Base-by-base conservation (phyloP, 2,888 invertebrate genomes). In the Drosophila longiperda region DNA sequence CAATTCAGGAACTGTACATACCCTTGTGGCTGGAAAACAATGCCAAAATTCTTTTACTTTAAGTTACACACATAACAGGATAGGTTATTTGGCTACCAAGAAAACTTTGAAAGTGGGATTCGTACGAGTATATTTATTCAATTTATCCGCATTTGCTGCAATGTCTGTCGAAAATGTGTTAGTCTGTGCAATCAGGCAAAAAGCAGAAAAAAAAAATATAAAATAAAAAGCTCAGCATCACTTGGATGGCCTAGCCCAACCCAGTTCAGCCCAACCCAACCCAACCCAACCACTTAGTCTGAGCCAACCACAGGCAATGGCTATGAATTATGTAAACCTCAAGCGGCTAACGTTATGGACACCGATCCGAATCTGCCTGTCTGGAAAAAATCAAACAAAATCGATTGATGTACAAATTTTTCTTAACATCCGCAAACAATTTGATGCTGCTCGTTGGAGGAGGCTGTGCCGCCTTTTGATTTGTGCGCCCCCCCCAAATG, bases 351-450 rank as follows among this genome's bases (percentile, higher is more conserved):
- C 80, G 70, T 73, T 71, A 68, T 65, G 66, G 73, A 55, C 52
- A 72, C 72, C n/a, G 36, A n/a, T 58, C 29, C 15, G 34, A 64
- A 50, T 38, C 34, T 29, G 68, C 29, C 63, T 45, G 80, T 68
- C 70, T 38, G 60, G 75, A 65, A 73, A 73, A 81, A 87, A 89
- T 87, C 89, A 83, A 88, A 84, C 83, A 83, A 87, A 89, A 87
- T 87, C 86, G 86, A 87, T 87, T 87, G 89, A 87, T 89, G 83
- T 88, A 87, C 82, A 88, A 84, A 86, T 86, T 86, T 82, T 88
- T 84, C 85, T 81, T 72, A 85, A 72, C 88, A 87, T 87, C 86
- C 88, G 88, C 87, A 81, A 85, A 79, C 83, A 84, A 84, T 87
- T 85, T 84, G 80, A 66, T 61, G 11, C 33, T 29, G 57, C 55